Evolutionary conservation across 2,797 vertebrate genomes (phyloP), one percentile per base, ranked within the genome.

Genomic region (Coregonus sp.): DNA sequence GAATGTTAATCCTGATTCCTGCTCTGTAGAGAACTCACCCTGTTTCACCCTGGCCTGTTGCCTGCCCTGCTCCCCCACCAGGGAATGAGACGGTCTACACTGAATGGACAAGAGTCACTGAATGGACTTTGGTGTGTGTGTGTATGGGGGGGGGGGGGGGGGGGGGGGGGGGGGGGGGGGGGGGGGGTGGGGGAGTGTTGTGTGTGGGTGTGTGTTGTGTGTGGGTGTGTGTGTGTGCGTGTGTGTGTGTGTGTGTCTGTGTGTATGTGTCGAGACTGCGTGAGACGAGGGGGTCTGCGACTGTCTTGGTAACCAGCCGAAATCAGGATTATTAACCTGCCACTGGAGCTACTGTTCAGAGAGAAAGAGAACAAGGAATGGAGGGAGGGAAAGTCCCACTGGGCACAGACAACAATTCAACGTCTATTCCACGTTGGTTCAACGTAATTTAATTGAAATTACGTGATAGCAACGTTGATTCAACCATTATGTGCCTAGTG

Each of bases 1-100:
- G 93, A 94, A 94, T 93, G 92, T 94, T 94, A 94, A 94, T 93
- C 72, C 52, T n/a, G 31, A 9, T 78, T 77, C 77, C 81, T 83
- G 76, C 70, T 73, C 63, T 70, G 85, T 85, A 80, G 90, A 89
- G 91, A 91, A 82, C 81, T 88, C 83, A 25, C 82, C 86, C 81
- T 86, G 86, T 89, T 90, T 91, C 88, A 84, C 50, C 50, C 76
- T 75, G 85, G 83, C 69, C 74, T 61, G 85, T 87, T 86, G 25
- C 14, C 63, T 15, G 54, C 40, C 12, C 63, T 33, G 85, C 40
- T 4, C 83, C 86, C 81, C 86, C 87, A 79, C 81, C 90, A 90
- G 90, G 89, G 90, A 81, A 87, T 78, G 78, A 85, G 87, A 85
- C 81, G 82, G 81, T 89, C 84, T 76, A 61, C 86, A 61, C 87